Conservation (phyloP, 2,113 vertebrate genomes). For the Eolophus roseicapilla region DNA sequence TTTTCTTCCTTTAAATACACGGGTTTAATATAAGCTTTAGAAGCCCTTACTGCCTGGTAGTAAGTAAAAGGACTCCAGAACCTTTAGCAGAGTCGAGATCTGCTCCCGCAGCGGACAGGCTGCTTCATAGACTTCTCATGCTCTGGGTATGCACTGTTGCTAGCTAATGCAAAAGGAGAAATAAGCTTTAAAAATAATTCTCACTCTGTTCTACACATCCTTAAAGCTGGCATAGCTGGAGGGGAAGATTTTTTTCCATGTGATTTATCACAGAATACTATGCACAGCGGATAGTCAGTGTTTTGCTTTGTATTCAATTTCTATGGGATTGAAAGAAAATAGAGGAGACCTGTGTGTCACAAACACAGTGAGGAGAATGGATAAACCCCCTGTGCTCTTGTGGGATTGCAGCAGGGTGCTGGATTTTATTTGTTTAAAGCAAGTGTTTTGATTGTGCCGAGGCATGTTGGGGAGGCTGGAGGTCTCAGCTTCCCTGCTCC, state of each 20-base stretch:
- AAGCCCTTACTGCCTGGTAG: no score
- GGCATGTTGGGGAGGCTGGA: neutral
- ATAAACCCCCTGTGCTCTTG: neutral
- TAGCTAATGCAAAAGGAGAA: neutral
- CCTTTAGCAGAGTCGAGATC: neutral
- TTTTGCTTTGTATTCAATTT: neutral
- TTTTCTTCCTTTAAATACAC: neutral
- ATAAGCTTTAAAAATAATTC: neutral
- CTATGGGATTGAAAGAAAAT: neutral
- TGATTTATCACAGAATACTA: neutral
- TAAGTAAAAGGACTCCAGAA: neutral
- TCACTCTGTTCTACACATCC: neutral
- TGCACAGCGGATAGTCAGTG: neutral
- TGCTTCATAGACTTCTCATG: neutral
- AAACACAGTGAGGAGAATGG: fast-evolving
- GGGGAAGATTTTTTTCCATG: neutral
- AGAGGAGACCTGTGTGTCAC: neutral
- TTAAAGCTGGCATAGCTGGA: neutral
- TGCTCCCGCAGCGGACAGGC: neutral
- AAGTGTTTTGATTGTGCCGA: neutral
- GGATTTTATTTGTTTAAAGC: neutral
- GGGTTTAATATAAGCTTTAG: neutral
- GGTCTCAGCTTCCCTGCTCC: neutral
- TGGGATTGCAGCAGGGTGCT: neutral
- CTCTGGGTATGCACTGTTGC: fast-evolving